phyloP scores from a whole-genome alignment of 2,113 vertebrate species.

The Maccullochella peelii region DNA sequence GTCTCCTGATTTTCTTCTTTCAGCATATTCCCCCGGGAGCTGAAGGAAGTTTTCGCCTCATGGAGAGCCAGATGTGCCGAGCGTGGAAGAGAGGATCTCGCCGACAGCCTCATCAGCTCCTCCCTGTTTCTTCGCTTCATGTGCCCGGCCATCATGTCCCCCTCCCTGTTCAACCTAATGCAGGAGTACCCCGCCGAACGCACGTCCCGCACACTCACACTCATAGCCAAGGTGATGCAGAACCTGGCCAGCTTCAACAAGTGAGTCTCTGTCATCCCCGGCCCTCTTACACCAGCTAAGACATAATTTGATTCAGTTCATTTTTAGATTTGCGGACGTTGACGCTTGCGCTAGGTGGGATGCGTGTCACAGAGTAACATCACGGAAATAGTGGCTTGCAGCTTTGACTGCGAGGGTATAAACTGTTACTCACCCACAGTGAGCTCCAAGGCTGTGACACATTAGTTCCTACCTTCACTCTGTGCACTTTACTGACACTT shows the following conservation, averaged over 20 bases:
- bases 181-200: constrained; percentile 97
- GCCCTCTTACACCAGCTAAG: background rate
- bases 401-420: constrained; percentile 47
- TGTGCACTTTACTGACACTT: constrained; percentile 7
- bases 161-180: constrained; percentile 95
- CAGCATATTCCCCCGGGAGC: constrained; percentile 96
- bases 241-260: constrained; percentile 99
- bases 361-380: constrained; percentile 28
- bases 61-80: constrained; percentile 96
- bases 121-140: constrained; percentile 96
- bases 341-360: constrained; percentile 13
- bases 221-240: constrained; percentile 99
- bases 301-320: background rate
- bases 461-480: constrained; percentile 3
- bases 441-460: constrained; percentile 22
- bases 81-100: constrained; percentile 94
- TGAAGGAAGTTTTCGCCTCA: constrained; percentile 97
- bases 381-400: constrained; percentile 4
- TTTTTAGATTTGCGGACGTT: constrained; percentile 15
- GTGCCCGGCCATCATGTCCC: constrained; percentile 97
- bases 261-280: constrained; percentile 84
- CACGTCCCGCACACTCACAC: constrained; percentile 95
- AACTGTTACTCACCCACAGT: constrained; percentile 44
- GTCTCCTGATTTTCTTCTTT: constrained; percentile 36
- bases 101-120: constrained; percentile 95